Base-by-base conservation (phyloP, 2,797 vertebrate species). In the Meriones psammophilus region DNA sequence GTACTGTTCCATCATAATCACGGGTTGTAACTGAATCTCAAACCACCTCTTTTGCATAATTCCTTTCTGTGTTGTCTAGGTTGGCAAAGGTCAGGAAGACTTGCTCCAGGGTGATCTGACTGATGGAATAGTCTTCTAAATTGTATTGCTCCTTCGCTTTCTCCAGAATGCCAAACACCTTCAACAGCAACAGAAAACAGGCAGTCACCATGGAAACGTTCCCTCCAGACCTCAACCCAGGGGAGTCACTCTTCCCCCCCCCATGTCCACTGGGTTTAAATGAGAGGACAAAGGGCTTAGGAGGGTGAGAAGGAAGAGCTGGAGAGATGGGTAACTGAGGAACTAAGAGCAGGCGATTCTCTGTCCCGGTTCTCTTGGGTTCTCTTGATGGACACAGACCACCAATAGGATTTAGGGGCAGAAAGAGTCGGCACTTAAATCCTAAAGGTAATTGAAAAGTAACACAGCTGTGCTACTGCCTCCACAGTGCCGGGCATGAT, bases 121-220 rank as follows among this genome's bases (percentile, higher is more conserved):
- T 93, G 58, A 95, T 58, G 22, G 92, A 95, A 88, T 96, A 97
- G 50, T 97, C 96, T 88, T 97, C 96, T 69, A 97, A 83, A 58
- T 42, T 14, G 62, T 94, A 97, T 50, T 86, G 20, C 10, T 92
- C 62, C 95, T 98, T 97, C 0, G 54, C 78, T 46, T 86, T 54
- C 81, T 97, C 96, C 90, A 98, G 89, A 88, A 94, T 90, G 50
- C 95, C 92, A 78, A 97, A 97, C 17, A 97, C 74, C 94, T 97
- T 95, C 60, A 96, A 87, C 0, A 84, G 54, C 54, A 78, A 92
- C 60, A 95, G 64, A 68, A 85, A 92, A 78, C 10, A n/a, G 26
- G 8, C 42, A 77, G 85, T 96, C 86, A 95, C 0, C 39, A 50
- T 8, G n/a, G 39, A 76, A 62, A 64, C 50, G 1, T 84, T 26